Base-by-base conservation (phyloP, 2,113 vertebrate species). In the Trinectes maculatus region DNA sequence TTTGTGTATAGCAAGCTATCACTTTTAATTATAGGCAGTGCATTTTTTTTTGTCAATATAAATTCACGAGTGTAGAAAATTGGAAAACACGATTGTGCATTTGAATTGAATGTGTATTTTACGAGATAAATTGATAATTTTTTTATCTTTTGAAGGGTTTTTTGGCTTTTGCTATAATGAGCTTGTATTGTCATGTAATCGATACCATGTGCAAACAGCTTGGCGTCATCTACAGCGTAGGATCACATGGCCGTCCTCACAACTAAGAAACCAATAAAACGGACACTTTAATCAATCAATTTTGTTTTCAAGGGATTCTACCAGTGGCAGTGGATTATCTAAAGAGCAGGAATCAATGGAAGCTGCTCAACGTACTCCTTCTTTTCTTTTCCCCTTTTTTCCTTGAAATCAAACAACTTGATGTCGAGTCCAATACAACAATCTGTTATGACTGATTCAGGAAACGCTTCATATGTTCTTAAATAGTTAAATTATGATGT, bases 331-430 rank as follows among this genome's bases (percentile, higher is more conserved):
- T 13, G 42, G 58, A 68, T 71, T 59, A 64, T 42, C 18, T 57
- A 47, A 29, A 81, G 65, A 51, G 57, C 40, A 72, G 64, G n/a
- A 85, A 79, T 85, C 79, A 73, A 79, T 85, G 24, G 24, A 40
- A 25, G 40, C 56, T 36, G 24, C 56, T 56, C 12, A 51, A 61
- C 34, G 57, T 54, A 67, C 33, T 21, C 25, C 4, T 29, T 24
- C 22, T 42, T 18, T n/a, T 21, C 10, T 24, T 31, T 28, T n/a
- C 16, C 4, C 44, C 47, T 28, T n/a, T 29, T 21, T 1, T 5
- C 28, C 24, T 36, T 24, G n/a, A n/a, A n/a, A n/a, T 51, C 33
- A 8, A 25, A 44, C 10, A 66, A 42, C 10, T 70, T 47, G 2
- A 53, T 69, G 22, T 39, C 39, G 15, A 22, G 18, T n/a, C 40